Evolutionary conservation across 2,888 invertebrate species (phyloP).

Genomic region (Aleiodes testaceus): DNA sequence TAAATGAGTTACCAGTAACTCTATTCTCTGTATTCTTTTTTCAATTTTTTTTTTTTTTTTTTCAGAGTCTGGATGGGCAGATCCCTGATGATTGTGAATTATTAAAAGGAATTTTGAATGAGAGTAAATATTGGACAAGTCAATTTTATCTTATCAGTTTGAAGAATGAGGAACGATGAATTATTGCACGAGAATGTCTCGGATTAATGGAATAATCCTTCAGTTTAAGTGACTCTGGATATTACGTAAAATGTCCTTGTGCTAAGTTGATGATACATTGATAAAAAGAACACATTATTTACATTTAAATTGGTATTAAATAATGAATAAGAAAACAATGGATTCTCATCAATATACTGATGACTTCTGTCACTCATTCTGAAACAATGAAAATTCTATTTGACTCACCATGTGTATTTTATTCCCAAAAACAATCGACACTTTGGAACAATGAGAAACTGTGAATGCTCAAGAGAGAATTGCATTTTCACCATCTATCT

Average conservation of each 20-base stretch:
- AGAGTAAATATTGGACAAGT: too few relatives aligned
- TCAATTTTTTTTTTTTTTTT: background rate
- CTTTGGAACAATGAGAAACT: constrained; percentile 1
- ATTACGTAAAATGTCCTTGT: background rate
- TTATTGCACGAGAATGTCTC: background rate
- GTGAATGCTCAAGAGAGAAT: background rate
- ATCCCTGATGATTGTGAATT: too few relatives aligned
- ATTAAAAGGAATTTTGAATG: too few relatives aligned
- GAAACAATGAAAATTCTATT: background rate
- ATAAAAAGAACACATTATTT: too few relatives aligned
- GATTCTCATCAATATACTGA: background rate
- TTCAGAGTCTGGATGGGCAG: too few relatives aligned
- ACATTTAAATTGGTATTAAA: too few relatives aligned
- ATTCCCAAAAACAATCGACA: background rate
- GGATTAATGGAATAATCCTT: too few relatives aligned
- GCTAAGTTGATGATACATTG: background rate
- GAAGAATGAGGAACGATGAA: background rate
- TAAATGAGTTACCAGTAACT: constrained; percentile 30
- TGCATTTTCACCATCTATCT: constrained; percentile 1
- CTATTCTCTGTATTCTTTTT: background rate
- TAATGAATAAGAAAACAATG: too few relatives aligned
- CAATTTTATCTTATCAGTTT: background rate
- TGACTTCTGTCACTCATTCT: background rate
- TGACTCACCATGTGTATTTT: background rate
- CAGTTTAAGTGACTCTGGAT: background rate